A percentile compares a stretch with the other conserved stretches of the same genome.
Conservation (phyloP, 2,888 invertebrate genomes). For the Ptycholaimellus sp. region DNA sequence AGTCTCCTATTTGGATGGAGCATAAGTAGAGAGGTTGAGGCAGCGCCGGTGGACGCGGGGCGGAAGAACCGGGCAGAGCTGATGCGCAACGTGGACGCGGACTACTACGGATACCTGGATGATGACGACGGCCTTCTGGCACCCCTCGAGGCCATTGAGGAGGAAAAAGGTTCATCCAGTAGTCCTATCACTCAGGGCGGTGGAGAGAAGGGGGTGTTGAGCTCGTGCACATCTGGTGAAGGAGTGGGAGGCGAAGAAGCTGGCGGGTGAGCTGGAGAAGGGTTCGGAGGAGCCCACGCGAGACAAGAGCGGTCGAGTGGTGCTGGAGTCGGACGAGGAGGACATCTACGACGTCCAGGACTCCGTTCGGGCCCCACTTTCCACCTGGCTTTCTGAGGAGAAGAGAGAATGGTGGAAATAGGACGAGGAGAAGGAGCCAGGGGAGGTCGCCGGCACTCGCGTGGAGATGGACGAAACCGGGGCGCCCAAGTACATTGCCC, state of each 20-base stretch:
- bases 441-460: too few species aligned
- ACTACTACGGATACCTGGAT: constrained; percentile 70
- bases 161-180: neutral
- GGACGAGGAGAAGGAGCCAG: too few species aligned
- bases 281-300: constrained; percentile 11
- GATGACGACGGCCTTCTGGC: constrained; percentile 86
- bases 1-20: neutral
- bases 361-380: neutral
- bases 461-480: constrained; percentile 5
- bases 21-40: constrained; percentile 54
- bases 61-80: constrained; percentile 78
- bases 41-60: constrained; percentile 37
- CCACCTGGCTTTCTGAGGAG: neutral
- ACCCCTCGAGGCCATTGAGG: constrained; percentile 61
- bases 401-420: neutral
- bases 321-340: neutral
- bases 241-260: constrained; percentile 43
- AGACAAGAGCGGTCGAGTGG: too few species aligned
- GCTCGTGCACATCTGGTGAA: constrained; percentile 39
- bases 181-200: neutral
- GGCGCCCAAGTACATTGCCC: constrained; percentile 7
- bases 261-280: constrained; percentile 24
- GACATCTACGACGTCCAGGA: constrained; percentile 1
- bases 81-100: constrained; percentile 92
- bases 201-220: constrained; percentile 48